Base-by-base conservation (phyloP, 2,113 vertebrate genomes). In the Amazona guildingii region DNA sequence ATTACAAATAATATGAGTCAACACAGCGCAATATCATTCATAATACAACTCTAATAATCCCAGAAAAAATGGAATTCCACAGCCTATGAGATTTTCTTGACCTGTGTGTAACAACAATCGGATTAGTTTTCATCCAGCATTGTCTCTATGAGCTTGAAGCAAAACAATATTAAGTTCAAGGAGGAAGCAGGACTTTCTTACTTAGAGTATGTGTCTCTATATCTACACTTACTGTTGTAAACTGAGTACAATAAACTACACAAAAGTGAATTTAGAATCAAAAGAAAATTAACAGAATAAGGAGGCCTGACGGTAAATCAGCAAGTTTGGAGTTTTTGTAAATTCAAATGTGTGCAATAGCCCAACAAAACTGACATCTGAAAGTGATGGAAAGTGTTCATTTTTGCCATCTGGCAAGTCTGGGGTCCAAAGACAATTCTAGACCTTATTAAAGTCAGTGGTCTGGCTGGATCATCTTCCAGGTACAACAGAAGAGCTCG, bases 1-100 rank as follows among this genome's bases (percentile, higher is more conserved):
- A 91, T 94, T 95, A 87, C 70, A 89, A 79, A 82, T 77, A 94
- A 89, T 85, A 83, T 73, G 44, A 94, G 69, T 87, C 67, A 82
- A 90, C 80, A 85, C 7, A 85, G 44, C 39, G 44, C 39, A 87
- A 35, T 85, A 87, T 41, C 0, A 86, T 92, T 90, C 92, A 69
- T 86, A 95, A 87, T 59, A 63, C n/a, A 87, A 83, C 82, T 83
- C 88, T 83, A 92, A 89, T 93, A 82, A 93, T 87, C 46, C 52
- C 69, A 91, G 63, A 76, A 96, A 95, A 89, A 96, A 79, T 31
- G 7, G n/a, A 84, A 87, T 94, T 93, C 70, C 2, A 4, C 59
- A 73, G 63, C 54, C 88, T 76, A 37, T 87, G 72, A 85, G 49
- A 91, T 92, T 87, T 89, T 77, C 70, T n/a, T 92, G 81, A 85